Evolutionary conservation across 2,113 vertebrate species (phyloP), one percentile per base, ranked within the genome.

Genomic region (Dendropsophus ebraccatus): DNA sequence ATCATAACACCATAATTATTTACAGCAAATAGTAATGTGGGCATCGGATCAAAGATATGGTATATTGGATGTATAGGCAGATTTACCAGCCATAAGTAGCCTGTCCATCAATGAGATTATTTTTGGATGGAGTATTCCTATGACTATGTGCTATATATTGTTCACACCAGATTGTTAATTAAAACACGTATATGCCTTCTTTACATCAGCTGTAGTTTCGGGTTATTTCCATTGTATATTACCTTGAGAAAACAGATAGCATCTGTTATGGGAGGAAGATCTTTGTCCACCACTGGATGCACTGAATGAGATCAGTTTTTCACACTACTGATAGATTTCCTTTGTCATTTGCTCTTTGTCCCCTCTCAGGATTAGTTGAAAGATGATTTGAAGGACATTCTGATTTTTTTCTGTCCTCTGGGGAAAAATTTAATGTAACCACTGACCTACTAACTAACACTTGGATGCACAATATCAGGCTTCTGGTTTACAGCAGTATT

Each of bases 361-460:
- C 35, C 60, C 82, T 45, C 72, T 75, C 50, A 84, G 72, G 72
- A 73, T 11, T 60, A 73, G 35, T 30, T 58, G 28, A 58, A 72
- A 30, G 67, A 81, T 86, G 32, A 81, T 60, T 47, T 81, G 77
- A 81, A 81, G 84, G 67, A 81, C 62, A 85, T 35, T 80, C 6
- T 30, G 12, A 23, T 70, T 35, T 67, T 79, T 70, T 72, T 41
- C 35, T 41, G 35, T 72, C 84, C 76, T 80, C 52, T n/a, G 30
- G 84, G 84, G 58, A 25, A 62, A 69, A 23, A 41, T 86, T 72
- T 70, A 86, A 80, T 47, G 35, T 80, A 81, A 60, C 67, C 65
- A 86, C 69, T 86, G 76, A 86, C 84, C 76, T 81, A 73, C 25
- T 86, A 70, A 69, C 76, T 41, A 58, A 80, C 73, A 56, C 49